Conservation (phyloP, 2,888 invertebrate genomes). For the Molorchus minor region DNA sequence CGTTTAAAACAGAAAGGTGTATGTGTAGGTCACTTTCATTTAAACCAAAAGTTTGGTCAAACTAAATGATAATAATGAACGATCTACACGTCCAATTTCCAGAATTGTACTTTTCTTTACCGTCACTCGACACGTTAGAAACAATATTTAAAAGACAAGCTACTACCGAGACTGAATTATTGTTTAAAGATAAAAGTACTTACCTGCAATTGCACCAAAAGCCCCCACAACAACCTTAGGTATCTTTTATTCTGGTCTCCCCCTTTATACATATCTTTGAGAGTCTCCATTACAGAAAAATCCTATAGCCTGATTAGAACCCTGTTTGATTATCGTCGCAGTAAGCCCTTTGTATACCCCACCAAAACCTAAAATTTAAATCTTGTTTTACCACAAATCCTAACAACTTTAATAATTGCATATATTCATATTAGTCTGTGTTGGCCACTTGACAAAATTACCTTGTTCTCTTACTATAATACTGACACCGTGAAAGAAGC, state of each 20-base stretch:
- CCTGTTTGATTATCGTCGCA: constrained; percentile 97
- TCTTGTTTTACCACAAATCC: no score
- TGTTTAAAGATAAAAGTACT: no score
- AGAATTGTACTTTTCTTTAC: no score
- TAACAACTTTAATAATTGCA: not conserved
- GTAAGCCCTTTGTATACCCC: constrained; percentile 94
- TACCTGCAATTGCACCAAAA: constrained; percentile 94
- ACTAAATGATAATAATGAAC: no score
- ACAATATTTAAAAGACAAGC: no score
- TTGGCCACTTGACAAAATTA: constrained; percentile 50
- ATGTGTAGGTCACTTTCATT: no score
- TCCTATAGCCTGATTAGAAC: constrained; percentile 97
- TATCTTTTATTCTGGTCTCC: constrained; percentile 84
- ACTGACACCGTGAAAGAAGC: constrained; percentile 93
- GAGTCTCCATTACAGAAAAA: constrained; percentile 97
- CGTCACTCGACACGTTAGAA: no score
- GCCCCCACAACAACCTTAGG: constrained; percentile 87
- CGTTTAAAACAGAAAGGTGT: no score
- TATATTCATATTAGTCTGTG: not conserved
- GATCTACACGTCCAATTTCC: no score
- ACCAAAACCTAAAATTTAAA: constrained; percentile 70
- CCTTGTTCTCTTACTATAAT: constrained; percentile 87
- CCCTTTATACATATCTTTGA: constrained; percentile 90
- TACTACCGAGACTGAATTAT: no score
- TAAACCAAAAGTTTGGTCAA: no score